Evolutionary conservation across 2,888 invertebrate species (phyloP), one percentile per base, ranked within the genome.

Genomic region (Sphecodes monilicornis): DNA sequence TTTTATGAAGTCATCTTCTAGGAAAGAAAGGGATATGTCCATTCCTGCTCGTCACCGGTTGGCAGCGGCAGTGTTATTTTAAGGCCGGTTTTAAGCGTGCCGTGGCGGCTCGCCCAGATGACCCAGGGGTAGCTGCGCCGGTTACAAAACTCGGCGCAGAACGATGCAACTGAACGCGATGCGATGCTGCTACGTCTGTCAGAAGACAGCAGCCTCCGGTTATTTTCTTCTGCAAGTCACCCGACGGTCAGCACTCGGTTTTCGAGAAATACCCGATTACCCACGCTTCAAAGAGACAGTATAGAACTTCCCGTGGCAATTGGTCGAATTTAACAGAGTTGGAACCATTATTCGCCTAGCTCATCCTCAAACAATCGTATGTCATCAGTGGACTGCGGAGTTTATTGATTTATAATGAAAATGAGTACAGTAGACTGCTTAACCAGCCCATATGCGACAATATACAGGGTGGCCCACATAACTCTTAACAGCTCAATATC

Each of bases 1-100:
- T 93, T 93, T 93, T 89, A 94, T 93, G 91, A 91, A 93, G 93
- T 93, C 93, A 94, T 94, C 92, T 92, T 92, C 92, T 90, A 80
- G 90, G 92, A 93, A 93, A 92, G 92, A 93, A 93, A 93, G 92
- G 90, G 90, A 93, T 92, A 91, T 88, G 86, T 90, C 89, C 89
- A 86, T 89, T 90, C 89, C 82, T 86, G 82, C 89, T 73, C 86
- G 90, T 90, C 89, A 88, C 88, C 77, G 84, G 84, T 85, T 85
- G 88, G 88, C 88, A 88, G 88, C 78, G 80, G 75, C 86, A 84
- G 89, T 93, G 93, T 93, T 93, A 93, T 93, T 93, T 93, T 93
- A 93, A 93, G 93, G 91, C 89, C 86, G 86, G 88, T 82, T 88
- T 86, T 90, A 87, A 88, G 84, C 89, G 71, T 78, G 82, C 84